phyloP scores from a whole-genome alignment of 2,113 vertebrate genomes.

The Euleptes europaea region DNA sequence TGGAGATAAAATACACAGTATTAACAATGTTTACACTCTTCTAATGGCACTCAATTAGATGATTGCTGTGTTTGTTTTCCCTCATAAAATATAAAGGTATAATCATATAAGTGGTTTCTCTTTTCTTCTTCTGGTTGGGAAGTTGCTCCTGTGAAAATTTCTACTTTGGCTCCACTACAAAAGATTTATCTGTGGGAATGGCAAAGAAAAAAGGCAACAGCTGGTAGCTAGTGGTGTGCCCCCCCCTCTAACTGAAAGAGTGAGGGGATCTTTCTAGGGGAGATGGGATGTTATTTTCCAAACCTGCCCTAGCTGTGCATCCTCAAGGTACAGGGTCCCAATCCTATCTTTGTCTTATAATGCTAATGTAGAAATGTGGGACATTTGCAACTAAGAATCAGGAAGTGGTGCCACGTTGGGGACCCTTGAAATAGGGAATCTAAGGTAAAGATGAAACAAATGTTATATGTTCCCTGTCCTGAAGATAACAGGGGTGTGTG shows the following conservation, averaged over 20 bases:
- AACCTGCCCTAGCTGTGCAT: neutral
- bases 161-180: neutral
- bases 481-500: no score
- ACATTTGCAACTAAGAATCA: no score
- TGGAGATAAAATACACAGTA: neutral
- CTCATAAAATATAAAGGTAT: neutral
- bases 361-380: no score
- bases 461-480: no score
- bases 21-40: neutral
- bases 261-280: neutral
- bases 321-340: no score
- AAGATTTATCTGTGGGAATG: fast-evolving
- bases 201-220: neutral
- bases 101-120: neutral
- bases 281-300: neutral
- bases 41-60: neutral
- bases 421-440: no score
- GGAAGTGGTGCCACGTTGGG: no score
- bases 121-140: neutral
- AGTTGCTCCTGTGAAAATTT: neutral
- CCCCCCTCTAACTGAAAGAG: fast-evolving
- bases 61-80: neutral
- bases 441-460: no score
- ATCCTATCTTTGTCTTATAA: no score
- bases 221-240: neutral